phyloP scores from a whole-genome alignment of 2,888 invertebrate species.

The Mythimna albipuncta region DNA sequence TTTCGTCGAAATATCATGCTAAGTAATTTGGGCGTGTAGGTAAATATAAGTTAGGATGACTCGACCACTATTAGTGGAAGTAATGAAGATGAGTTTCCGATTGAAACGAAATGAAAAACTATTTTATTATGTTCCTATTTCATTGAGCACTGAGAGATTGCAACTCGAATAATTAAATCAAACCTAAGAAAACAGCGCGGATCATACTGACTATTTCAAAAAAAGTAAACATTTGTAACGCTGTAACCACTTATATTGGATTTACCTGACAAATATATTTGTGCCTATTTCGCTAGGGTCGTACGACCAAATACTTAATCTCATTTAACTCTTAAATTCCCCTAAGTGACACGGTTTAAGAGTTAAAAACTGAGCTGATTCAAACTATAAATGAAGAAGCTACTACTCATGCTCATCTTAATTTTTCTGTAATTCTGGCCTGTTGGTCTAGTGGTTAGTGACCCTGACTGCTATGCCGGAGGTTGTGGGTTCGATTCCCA shows the following conservation, averaged over 20 bases:
- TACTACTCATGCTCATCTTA: no score
- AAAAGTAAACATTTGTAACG: no score
- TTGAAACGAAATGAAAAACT: neutral
- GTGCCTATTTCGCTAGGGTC: no score
- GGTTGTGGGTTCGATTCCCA: no score
- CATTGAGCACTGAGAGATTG: neutral
- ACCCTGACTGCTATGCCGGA: no score
- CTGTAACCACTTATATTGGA: no score
- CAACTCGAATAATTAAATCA: neutral
- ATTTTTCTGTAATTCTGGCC: no score
- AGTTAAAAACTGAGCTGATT: neutral
- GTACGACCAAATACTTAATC: no score
- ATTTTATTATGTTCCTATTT: neutral
- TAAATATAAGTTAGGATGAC: slow-evolving; percentile 1
- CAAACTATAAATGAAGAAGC: slow-evolving; percentile 11
- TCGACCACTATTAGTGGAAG: neutral
- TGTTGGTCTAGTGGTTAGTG: no score
- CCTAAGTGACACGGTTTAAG: no score
- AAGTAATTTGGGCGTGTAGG: slow-evolving; percentile 26
- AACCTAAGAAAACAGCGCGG: neutral
- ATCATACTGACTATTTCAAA: neutral
- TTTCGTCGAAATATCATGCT: slow-evolving; percentile 21
- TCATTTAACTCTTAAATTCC: no score
- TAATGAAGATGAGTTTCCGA: slow-evolving; percentile 5
- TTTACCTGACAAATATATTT: no score